Evolutionary conservation across 2,113 vertebrate species (phyloP).

Genomic region (Poeciliopsis occidentalis): DNA sequence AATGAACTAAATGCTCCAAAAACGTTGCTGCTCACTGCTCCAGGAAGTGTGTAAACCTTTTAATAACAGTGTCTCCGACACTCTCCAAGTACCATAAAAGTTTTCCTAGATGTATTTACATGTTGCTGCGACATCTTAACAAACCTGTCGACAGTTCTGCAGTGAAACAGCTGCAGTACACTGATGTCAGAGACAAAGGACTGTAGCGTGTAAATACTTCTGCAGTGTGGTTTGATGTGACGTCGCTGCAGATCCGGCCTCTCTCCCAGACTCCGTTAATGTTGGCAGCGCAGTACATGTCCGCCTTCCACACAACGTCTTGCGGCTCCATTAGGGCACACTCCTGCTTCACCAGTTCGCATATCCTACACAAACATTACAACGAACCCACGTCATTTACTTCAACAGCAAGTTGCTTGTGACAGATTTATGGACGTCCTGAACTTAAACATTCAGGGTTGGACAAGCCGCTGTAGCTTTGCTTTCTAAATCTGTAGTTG

Average conservation of each 20-base stretch:
- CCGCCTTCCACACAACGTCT: conserved; percentile 79
- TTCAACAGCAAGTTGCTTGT: neutral
- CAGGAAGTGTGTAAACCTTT: no score
- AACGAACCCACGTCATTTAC: neutral
- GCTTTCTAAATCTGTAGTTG: no score
- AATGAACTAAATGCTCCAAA: no score
- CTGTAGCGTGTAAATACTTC: conserved; percentile 78
- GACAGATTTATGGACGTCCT: neutral
- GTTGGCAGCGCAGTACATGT: conserved; percentile 86
- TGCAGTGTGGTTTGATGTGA: conserved; percentile 74
- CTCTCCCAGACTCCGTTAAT: conserved; percentile 84
- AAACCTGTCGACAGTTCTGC: no score
- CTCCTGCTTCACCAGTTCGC: conserved; percentile 79
- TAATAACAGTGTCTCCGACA: no score
- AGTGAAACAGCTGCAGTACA: neutral
- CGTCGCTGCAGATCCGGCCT: conserved; percentile 78
- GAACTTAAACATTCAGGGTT: no score
- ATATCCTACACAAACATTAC: conserved; percentile 77
- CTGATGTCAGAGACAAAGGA: neutral
- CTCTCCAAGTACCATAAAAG: neutral
- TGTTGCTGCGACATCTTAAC: neutral
- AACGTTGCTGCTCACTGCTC: no score
- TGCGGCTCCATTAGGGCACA: conserved; percentile 76
- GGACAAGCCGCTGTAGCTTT: no score
- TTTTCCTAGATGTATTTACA: neutral